Evolutionary conservation across 1,140 invertebrate genomes (phyloP).

Genomic region (Daktulosphaira vitifoliae): DNA sequence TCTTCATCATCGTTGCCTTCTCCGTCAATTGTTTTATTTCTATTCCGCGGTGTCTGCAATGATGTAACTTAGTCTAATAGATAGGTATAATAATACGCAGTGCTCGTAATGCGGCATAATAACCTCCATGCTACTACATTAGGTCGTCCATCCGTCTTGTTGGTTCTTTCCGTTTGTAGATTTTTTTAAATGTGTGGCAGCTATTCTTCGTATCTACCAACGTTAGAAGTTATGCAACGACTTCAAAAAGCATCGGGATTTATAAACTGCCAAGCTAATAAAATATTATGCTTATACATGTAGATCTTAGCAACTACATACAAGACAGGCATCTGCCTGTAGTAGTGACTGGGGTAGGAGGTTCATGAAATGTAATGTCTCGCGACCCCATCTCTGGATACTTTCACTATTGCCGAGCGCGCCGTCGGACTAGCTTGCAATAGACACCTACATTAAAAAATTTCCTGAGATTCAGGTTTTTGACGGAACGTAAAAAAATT

Average conservation of each 20-base stretch:
- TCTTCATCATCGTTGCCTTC: neutral
- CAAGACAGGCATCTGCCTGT: too few relatives aligned
- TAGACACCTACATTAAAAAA: too few relatives aligned
- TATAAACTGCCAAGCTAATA: too few relatives aligned
- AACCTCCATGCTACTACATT: neutral
- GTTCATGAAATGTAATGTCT: neutral
- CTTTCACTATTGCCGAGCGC: conserved; percentile 26
- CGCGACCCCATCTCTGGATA: conserved; percentile 1
- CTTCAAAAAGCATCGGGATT: too few relatives aligned
- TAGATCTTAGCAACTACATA: too few relatives aligned
- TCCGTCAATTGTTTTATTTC: neutral
- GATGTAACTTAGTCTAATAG: neutral
- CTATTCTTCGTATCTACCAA: neutral
- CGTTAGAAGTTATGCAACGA: too few relatives aligned
- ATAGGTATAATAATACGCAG: neutral
- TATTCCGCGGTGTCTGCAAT: neutral
- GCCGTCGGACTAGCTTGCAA: neutral
- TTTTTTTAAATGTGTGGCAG: neutral
- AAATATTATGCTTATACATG: too few relatives aligned
- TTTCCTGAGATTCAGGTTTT: too few relatives aligned
- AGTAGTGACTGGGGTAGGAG: too few relatives aligned
- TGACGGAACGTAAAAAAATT: too few relatives aligned
- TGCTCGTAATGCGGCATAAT: conserved; percentile 3
- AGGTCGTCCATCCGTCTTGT: too few relatives aligned
- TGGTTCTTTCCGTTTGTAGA: neutral